phyloP scores from a whole-genome alignment of 2,113 vertebrate genomes.

The Nicator chloris region DNA sequence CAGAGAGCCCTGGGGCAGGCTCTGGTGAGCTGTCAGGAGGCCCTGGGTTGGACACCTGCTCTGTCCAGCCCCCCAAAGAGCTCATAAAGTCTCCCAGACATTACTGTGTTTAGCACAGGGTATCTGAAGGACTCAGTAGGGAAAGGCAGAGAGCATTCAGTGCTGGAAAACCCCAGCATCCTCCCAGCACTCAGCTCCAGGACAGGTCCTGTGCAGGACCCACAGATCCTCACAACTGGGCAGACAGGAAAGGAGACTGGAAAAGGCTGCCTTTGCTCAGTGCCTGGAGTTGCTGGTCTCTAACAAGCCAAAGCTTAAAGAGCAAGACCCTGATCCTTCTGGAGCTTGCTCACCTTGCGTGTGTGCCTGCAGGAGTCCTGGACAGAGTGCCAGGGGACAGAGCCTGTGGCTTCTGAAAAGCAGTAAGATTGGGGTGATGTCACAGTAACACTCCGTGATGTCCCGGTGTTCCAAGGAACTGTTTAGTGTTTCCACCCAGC shows the following conservation, averaged over 20 bases:
- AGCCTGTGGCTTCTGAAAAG: background rate
- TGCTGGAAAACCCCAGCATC: too few relatives aligned
- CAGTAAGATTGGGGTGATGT: background rate
- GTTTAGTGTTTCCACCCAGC: background rate
- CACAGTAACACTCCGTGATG: background rate
- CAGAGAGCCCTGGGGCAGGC: background rate
- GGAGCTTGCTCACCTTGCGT: fast-evolving
- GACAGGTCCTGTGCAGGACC: background rate
- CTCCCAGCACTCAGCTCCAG: fast-evolving
- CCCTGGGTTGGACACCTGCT: background rate
- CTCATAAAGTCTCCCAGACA: background rate
- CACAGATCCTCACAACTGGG: background rate
- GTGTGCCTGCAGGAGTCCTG: background rate
- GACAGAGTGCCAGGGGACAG: background rate
- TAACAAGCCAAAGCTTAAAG: background rate
- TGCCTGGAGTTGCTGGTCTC: background rate
- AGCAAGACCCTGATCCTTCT: background rate
- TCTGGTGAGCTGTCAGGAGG: background rate
- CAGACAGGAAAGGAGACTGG: fast-evolving
- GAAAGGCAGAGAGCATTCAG: background rate
- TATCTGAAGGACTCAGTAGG: background rate
- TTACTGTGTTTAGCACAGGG: background rate
- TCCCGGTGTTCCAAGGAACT: background rate
- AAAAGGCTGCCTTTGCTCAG: background rate
- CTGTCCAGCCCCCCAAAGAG: too few relatives aligned